These are phyloP conservation scores for Sander vitreus DNA, from an alignment of 2,113 vertebrate species.

Conservation along the genomic window DNA sequence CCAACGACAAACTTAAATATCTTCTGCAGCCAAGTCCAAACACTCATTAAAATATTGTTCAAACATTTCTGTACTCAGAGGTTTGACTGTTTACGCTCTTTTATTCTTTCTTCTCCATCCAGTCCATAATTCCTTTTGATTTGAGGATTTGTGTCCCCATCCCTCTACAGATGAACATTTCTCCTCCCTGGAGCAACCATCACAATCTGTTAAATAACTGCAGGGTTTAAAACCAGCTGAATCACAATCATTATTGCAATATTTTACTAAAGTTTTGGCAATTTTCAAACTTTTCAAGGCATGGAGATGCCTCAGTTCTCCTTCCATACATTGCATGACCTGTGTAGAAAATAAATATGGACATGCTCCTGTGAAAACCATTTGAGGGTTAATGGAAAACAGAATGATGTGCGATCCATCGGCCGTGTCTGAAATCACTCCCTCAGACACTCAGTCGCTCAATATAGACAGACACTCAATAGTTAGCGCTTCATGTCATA, in stretches of 20 bases:
- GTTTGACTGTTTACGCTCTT: neutral
- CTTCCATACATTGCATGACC: neutral
- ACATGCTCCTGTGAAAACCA: neutral
- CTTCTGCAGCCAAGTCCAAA: neutral
- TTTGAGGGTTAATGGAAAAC: neutral
- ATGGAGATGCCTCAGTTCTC: neutral
- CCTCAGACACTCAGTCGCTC: too few relatives aligned
- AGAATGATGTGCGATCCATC: too few relatives aligned
- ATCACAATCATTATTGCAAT: neutral
- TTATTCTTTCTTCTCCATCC: neutral
- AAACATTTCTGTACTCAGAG: neutral
- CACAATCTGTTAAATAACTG: neutral
- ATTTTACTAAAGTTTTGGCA: neutral
- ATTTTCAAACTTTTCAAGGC: neutral
- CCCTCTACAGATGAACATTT: neutral
- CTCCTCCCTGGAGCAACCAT: neutral
- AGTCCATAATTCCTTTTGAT: neutral
- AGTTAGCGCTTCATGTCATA: too few relatives aligned
- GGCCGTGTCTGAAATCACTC: too few relatives aligned
- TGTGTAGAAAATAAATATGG: neutral
- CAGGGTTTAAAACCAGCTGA: neutral
- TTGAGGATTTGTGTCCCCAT: neutral
- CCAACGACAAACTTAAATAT: neutral
- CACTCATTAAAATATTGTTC: constrained; percentile 21
- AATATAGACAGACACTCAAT: too few relatives aligned